These are phyloP conservation scores for Temnothorax longispinosus DNA, from an alignment of 1,140 invertebrate genomes.

Conservation along the genomic window DNA sequence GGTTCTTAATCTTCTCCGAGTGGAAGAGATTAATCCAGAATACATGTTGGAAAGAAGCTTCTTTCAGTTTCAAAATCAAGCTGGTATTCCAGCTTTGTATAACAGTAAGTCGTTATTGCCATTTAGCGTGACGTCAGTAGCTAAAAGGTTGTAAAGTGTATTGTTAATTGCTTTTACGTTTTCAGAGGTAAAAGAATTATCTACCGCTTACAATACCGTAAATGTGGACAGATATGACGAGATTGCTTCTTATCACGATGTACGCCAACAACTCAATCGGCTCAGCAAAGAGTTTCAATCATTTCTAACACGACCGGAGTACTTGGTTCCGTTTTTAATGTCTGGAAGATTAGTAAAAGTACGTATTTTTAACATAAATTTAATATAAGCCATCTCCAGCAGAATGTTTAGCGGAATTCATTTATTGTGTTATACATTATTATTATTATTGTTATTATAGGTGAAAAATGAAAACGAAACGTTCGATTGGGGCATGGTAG, in stretches of 20 bases:
- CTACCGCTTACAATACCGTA: conserved; percentile 89
- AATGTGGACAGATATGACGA: conserved; percentile 91
- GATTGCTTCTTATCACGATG: conserved; percentile 93
- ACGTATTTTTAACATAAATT: conserved; percentile 71
- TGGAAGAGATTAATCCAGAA: conserved; percentile 99
- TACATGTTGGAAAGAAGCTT: conserved; percentile 99
- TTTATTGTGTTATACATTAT: neutral
- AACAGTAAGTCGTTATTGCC: conserved; percentile 88
- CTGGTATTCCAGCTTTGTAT: conserved; percentile 95
- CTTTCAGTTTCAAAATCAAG: conserved; percentile 99
- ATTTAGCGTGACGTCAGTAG: neutral
- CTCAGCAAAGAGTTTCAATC: conserved; percentile 91
- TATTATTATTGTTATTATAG: conserved; percentile 82
- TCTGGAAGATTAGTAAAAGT: conserved; percentile 97
- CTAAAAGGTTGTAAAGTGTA: neutral
- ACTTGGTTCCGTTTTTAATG: conserved; percentile 97
- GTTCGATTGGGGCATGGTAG: conserved; percentile 98
- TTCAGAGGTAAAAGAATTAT: conserved; percentile 91
- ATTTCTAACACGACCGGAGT: conserved; percentile 94
- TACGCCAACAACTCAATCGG: conserved; percentile 92
- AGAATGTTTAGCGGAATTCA: neutral
- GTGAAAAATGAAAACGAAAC: conserved; percentile 94
- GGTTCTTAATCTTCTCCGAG: conserved; percentile 98
- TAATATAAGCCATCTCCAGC: neutral
- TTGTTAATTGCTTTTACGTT: conserved; percentile 4